Percentiles rank a stretch among this genome's conserved stretches.
Conservation (phyloP, 2,113 vertebrate species). For the Pipra filicauda region DNA sequence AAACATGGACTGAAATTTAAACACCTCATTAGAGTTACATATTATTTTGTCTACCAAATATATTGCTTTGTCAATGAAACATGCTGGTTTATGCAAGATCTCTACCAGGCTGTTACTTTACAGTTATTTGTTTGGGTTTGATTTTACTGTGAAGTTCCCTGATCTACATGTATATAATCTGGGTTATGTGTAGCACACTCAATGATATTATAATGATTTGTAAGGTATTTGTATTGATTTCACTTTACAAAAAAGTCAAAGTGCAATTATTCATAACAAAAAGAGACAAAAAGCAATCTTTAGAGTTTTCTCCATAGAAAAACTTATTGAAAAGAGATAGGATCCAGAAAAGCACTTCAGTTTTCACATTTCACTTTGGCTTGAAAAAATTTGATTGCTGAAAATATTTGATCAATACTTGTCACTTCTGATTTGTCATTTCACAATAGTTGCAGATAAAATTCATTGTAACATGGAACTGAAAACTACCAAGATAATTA, state of each 20-base stretch:
- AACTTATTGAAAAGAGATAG: not conserved
- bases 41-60: conserved; percentile 58
- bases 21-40: conserved; percentile 67
- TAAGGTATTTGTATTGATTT: conserved; percentile 48
- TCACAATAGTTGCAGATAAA: conserved; percentile 4
- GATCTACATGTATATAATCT: conserved; percentile 25
- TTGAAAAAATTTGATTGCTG: conserved; percentile 1
- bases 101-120: conserved; percentile 24
- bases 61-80: conserved; percentile 65
- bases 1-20: conserved; percentile 67
- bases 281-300: not conserved
- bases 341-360: not conserved
- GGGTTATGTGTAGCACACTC: not conserved
- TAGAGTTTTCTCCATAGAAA: not conserved
- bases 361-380: not conserved
- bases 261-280: conserved; percentile 25
- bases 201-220: conserved; percentile 31
- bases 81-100: conserved; percentile 11
- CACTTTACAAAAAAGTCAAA: conserved; percentile 21
- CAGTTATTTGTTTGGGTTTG: conserved; percentile 40
- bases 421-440: conserved; percentile 54
- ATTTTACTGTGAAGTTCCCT: conserved; percentile 15
- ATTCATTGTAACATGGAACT: conserved; percentile 6
- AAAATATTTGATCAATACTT: conserved; percentile 54
- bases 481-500: conserved; percentile 28